Conservation (phyloP, 2,797 vertebrate genomes). For the Eupleurogrammus muticus region DNA sequence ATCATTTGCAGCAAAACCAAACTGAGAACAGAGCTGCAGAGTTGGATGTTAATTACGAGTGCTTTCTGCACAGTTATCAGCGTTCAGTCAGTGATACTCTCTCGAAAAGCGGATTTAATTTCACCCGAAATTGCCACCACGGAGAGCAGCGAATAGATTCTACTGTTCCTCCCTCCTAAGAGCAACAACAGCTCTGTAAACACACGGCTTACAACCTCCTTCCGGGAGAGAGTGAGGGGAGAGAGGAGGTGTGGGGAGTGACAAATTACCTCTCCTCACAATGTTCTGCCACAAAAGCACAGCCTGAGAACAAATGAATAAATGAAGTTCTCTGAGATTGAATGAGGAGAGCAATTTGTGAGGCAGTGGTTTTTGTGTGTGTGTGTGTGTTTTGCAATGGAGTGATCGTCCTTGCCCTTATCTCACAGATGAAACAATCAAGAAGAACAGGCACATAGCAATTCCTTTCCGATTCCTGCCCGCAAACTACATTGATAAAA, state of each 20-base stretch:
- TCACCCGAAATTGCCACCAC: not conserved
- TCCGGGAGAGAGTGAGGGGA: conserved; percentile 18
- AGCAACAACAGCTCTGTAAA: conserved; percentile 44
- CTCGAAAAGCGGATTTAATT: conserved; percentile 17
- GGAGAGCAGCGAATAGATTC: conserved; percentile 8
- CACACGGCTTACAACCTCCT: conserved; percentile 25
- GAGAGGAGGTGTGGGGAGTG: conserved; percentile 29
- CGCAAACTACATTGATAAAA: conserved; percentile 10
- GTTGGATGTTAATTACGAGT: not conserved
- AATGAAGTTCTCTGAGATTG: conserved; percentile 74
- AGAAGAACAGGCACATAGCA: conserved; percentile 22
- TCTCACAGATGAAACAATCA: conserved; percentile 36
- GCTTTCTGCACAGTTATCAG: conserved; percentile 11
- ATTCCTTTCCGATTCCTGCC: conserved; percentile 9
- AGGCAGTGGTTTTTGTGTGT: conserved; percentile 38
- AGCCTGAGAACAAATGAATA: conserved; percentile 77
- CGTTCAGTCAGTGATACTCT: not conserved
- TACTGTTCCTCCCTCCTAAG: not conserved
- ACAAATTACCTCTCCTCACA: conserved; percentile 74
- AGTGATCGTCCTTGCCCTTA: conserved; percentile 20
- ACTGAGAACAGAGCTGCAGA: not conserved
- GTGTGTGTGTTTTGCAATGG: conserved; percentile 8
- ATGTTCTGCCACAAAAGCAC: conserved; percentile 54
- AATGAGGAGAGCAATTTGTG: conserved; percentile 60
- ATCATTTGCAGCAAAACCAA: conserved; percentile 30